These are phyloP conservation scores for Drosophila macrothrix DNA, from an alignment of 2,888 invertebrate genomes.

Conservation along the genomic window DNA sequence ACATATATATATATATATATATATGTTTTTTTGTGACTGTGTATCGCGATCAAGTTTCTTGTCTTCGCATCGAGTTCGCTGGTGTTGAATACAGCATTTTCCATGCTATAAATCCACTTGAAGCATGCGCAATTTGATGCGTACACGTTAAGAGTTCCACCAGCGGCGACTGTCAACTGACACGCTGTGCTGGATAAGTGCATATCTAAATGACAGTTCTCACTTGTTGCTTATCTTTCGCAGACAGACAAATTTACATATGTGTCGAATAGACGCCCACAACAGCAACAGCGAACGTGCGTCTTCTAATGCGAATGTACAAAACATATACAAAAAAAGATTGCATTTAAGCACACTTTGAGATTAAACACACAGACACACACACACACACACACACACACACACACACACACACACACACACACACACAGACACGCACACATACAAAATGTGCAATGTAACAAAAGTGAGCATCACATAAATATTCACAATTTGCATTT, in stretches of 20 bases:
- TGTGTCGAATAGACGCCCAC: conserved; percentile 40
- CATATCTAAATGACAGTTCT: conserved; percentile 39
- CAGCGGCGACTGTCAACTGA: conserved; percentile 9
- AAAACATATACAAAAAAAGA: conserved; percentile 11
- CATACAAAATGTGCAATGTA: conserved; percentile 6
- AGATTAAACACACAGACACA: conserved; percentile 33
- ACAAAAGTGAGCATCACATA: conserved; percentile 45
- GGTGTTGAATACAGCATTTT: conserved; percentile 25
- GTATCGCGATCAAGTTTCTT: conserved; percentile 62
- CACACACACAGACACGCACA: neutral
- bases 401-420: conserved; percentile 14
- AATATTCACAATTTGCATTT: conserved; percentile 50
- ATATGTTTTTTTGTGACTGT: neutral
- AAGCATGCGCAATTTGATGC: conserved; percentile 13
- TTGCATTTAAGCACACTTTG: conserved; percentile 41
- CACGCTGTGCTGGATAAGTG: conserved; percentile 4
- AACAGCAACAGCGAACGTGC: conserved; percentile 27
- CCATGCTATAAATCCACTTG: conserved; percentile 12
- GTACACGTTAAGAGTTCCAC: conserved; percentile 1
- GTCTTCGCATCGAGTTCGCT: conserved; percentile 25
- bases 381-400: neutral
- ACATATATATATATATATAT: conserved; percentile 6
- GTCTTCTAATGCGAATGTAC: conserved; percentile 10
- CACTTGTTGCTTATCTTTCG: conserved; percentile 46
- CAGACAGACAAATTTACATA: conserved; percentile 28